Conservation (phyloP, 2,888 invertebrate genomes). For the Drosophila incognita region DNA sequence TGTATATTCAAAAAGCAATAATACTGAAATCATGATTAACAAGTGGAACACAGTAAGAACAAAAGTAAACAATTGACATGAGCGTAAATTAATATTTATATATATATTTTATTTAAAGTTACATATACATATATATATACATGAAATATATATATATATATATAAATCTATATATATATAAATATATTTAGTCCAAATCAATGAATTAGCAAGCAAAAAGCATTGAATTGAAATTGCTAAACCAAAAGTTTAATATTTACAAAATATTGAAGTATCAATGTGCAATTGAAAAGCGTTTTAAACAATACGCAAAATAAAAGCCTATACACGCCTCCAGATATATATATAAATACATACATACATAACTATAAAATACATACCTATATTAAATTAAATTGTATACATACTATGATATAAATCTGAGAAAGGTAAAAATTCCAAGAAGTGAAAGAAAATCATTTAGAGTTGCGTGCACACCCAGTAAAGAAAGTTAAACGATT, state of each 20-base stretch:
- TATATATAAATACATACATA: conserved; percentile 37
- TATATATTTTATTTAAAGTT: conserved; percentile 76
- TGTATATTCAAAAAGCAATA: conserved; percentile 83
- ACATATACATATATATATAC: conserved; percentile 64
- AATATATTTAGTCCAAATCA: conserved; percentile 70
- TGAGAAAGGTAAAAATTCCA: conserved; percentile 26
- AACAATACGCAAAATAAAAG: conserved; percentile 35
- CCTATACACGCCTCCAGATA: conserved; percentile 41
- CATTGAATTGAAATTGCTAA: conserved; percentile 39
- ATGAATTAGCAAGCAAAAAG: conserved; percentile 58
- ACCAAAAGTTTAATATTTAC: conserved; percentile 73
- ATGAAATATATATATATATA: conserved; percentile 51
- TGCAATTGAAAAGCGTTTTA: conserved; percentile 81
- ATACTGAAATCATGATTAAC: conserved; percentile 66
- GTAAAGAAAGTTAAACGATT: conserved; percentile 25
- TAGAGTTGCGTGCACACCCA: conserved; percentile 51
- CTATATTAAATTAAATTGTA: conserved; percentile 22
- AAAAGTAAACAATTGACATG: conserved; percentile 53
- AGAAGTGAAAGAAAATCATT: conserved; percentile 54
- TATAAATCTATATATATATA: conserved; percentile 34
- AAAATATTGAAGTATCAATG: conserved; percentile 82
- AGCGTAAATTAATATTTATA: conserved; percentile 69
- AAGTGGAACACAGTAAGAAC: conserved; percentile 56
- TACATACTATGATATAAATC: conserved; percentile 8
- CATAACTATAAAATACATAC: conserved; percentile 17